A percentile compares a stretch with the other conserved stretches of the same genome.
Evolutionary conservation across 2,888 invertebrate species (phyloP).

Genomic region (Leucania comma): DNA sequence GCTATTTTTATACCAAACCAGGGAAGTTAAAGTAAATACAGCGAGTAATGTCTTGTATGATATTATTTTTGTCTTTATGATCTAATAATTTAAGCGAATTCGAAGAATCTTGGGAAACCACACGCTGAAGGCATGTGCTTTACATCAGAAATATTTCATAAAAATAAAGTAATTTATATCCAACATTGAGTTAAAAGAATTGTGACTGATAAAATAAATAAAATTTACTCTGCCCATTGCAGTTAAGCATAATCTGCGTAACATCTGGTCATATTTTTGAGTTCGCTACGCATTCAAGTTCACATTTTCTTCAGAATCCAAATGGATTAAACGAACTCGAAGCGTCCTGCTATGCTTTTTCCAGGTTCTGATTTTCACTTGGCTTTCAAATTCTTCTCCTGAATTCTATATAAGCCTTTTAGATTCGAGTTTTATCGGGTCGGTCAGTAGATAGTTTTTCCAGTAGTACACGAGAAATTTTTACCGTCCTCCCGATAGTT

Average conservation of each 20-base stretch:
- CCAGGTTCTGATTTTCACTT: background rate
- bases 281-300: background rate
- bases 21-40: slow-evolving; percentile 59
- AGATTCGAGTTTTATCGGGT: background rate
- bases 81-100: slow-evolving; percentile 59
- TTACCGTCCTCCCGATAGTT: background rate
- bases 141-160: slow-evolving; percentile 56
- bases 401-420: background rate
- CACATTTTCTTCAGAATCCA: background rate
- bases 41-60: slow-evolving; percentile 57
- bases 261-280: background rate
- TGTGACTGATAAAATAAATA: slow-evolving; percentile 45
- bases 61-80: slow-evolving; percentile 65
- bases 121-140: slow-evolving; percentile 54
- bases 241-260: background rate
- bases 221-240: slow-evolving; percentile 1
- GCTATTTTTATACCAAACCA: slow-evolving; percentile 58
- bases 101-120: slow-evolving; percentile 54
- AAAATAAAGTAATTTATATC: slow-evolving; percentile 54
- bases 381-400: slow-evolving; percentile 8
- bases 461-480: background rate
- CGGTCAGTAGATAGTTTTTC: too few relatives aligned
- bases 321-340: slow-evolving; percentile 15
- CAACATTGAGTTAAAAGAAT: slow-evolving; percentile 41
- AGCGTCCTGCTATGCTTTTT: background rate